phyloP scores from a whole-genome alignment of 2,113 vertebrate genomes.

The Bos javanicus region DNA sequence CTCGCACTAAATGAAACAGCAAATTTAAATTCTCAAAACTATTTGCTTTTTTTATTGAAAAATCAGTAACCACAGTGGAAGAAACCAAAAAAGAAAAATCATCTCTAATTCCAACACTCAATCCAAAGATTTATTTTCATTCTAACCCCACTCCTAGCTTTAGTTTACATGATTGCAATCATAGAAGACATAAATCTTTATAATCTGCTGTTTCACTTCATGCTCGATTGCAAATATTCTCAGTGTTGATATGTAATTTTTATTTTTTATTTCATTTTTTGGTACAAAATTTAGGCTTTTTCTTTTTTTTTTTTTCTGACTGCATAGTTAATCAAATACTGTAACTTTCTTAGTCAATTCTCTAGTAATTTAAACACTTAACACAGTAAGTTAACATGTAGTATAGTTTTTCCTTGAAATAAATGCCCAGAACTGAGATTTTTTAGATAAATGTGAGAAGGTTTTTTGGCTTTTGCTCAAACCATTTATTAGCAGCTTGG shows the following conservation, averaged over 20 bases:
- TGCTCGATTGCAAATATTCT: constrained; percentile 19
- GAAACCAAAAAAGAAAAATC: not conserved
- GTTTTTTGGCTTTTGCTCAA: constrained; percentile 31
- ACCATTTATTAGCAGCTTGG: not conserved
- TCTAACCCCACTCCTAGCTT: not conserved
- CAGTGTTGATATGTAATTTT: not conserved
- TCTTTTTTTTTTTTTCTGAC: not conserved
- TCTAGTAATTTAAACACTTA: not conserved
- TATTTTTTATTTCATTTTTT: constrained; percentile 24
- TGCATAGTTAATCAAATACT: not conserved
- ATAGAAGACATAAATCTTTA: not conserved
- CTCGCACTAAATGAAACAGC: not conserved
- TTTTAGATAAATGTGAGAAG: constrained; percentile 7
- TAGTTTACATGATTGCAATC: not conserved
- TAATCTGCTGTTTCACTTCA: not conserved
- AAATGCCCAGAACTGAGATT: not conserved
- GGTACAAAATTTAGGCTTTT: not conserved
- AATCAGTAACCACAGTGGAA: not conserved
- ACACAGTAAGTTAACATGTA: not conserved
- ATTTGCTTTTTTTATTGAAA: not conserved
- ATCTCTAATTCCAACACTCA: not conserved
- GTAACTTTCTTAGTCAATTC: not conserved
- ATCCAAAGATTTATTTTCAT: not conserved
- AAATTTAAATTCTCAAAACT: not conserved
- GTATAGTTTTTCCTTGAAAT: constrained; percentile 26